Conservation (phyloP, 1,140 invertebrate genomes). For the Sycophila sp. region DNA sequence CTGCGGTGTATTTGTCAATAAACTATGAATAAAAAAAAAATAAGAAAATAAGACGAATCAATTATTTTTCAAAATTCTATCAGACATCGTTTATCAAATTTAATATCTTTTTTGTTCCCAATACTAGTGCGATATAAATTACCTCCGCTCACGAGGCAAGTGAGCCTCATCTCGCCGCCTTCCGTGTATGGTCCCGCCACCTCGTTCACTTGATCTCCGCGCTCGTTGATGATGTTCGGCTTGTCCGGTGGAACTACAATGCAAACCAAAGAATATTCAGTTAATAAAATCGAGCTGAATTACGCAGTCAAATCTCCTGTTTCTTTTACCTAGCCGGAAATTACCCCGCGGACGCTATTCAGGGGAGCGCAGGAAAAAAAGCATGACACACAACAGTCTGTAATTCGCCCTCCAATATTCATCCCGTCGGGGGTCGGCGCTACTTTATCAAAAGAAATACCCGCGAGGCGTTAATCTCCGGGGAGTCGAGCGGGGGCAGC, state of each 20-base stretch:
- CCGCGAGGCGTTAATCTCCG: constrained; percentile 2
- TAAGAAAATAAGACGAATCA: too few relatives aligned
- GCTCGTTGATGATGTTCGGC: constrained; percentile 83
- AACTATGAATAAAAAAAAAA: too few relatives aligned
- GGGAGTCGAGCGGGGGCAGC: neutral
- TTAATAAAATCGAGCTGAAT: too few relatives aligned
- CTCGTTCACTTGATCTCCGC: constrained; percentile 74
- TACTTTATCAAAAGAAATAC: constrained; percentile 9
- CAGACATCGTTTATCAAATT: neutral
- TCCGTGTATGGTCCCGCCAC: constrained; percentile 87
- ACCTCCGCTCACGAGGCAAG: constrained; percentile 88
- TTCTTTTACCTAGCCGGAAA: neutral
- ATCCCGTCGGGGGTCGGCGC: neutral
- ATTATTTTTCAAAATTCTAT: too few relatives aligned
- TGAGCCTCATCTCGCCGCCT: constrained; percentile 81
- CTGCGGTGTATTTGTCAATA: too few relatives aligned
- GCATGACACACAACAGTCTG: neutral
- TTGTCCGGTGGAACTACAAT: constrained; percentile 83
- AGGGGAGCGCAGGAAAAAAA: too few relatives aligned
- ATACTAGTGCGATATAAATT: too few relatives aligned
- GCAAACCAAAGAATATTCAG: neutral
- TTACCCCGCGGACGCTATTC: too few relatives aligned
- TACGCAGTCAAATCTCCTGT: too few relatives aligned
- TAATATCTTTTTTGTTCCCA: too few relatives aligned
- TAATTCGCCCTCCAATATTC: neutral